A percentile compares a stretch with the other conserved stretches of the same genome.
These are phyloP conservation scores for Cyclura pinguis DNA, from an alignment of 2,797 vertebrate species.

Conservation along the genomic window DNA sequence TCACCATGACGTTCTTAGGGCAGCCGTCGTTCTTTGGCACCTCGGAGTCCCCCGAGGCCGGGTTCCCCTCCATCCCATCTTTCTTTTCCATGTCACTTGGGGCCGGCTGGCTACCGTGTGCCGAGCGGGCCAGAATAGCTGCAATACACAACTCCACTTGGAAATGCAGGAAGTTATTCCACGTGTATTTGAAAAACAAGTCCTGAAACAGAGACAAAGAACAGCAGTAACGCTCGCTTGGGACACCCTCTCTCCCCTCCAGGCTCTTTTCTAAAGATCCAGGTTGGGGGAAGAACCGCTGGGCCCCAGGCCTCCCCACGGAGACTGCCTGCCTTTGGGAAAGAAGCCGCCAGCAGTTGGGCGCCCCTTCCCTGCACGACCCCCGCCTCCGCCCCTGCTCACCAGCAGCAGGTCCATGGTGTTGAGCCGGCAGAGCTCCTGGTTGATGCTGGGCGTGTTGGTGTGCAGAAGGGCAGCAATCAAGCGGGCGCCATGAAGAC, in stretches of 20 bases:
- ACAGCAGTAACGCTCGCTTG: neutral
- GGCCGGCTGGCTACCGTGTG: conserved; percentile 75
- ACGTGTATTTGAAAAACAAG: conserved; percentile 97
- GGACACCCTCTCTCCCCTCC: neutral
- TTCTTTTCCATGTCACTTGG: conserved; percentile 50
- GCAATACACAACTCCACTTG: conserved; percentile 97
- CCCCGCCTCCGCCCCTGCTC: conserved; percentile 46
- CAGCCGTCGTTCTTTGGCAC: neutral
- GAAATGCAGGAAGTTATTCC: conserved; percentile 99
- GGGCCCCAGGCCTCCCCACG: too few relatives aligned
- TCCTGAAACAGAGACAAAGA: conserved; percentile 79
- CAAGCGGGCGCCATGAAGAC: conserved; percentile 93
- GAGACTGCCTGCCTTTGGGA: neutral
- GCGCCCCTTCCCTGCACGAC: neutral
- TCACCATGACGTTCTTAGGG: conserved; percentile 86
- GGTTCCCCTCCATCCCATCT: conserved; percentile 68
- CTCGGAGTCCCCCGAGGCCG: conserved; percentile 57
- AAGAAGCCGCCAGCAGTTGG: neutral
- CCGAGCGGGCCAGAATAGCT: conserved; percentile 90
- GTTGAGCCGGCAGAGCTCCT: conserved; percentile 92
- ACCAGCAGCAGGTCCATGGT: conserved; percentile 95
- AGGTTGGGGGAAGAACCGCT: neutral
- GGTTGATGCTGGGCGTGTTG: conserved; percentile 89
- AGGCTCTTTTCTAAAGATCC: too few relatives aligned
- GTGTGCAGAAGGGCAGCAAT: conserved; percentile 94